phyloP scores from a whole-genome alignment of 2,888 invertebrate species.

The Sussaba pulchella region DNA sequence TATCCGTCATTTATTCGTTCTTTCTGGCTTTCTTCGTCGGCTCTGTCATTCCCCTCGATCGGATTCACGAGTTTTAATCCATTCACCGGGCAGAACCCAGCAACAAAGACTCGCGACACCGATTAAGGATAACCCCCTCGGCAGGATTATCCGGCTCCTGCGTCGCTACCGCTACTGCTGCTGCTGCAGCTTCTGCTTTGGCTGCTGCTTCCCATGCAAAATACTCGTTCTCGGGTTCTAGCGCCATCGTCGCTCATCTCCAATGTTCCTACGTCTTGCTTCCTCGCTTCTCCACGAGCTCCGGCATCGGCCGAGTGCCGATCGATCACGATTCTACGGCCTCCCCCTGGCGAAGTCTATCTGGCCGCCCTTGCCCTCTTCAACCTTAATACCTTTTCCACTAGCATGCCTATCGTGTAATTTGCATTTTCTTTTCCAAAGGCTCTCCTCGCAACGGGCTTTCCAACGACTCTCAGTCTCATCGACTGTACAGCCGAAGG shows the following conservation, averaged over 20 bases:
- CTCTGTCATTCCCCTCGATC: conserved; percentile 46
- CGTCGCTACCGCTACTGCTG: conserved; percentile 29
- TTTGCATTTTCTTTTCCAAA: conserved; percentile 54
- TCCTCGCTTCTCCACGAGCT: neutral
- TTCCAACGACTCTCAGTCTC: neutral
- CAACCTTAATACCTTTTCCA: conserved; percentile 42
- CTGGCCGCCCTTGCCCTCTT: conserved; percentile 42
- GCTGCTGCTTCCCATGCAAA: conserved; percentile 34
- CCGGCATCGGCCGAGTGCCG: conserved; percentile 48
- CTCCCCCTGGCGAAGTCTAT: conserved; percentile 46
- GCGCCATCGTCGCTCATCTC: conserved; percentile 32
- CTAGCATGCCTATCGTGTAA: conserved; percentile 31
- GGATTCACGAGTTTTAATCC: conserved; percentile 58
- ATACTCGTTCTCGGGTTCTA: conserved; percentile 37
- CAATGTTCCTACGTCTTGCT: conserved; percentile 35
- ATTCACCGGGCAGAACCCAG: conserved; percentile 31
- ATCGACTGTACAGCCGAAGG: neutral
- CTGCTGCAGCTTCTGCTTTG: conserved; percentile 25
- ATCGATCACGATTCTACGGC: conserved; percentile 58
- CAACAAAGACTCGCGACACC: conserved; percentile 55
- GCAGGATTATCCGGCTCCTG: conserved; percentile 53
- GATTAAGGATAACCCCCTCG: conserved; percentile 50
- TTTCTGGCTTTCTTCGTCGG: conserved; percentile 8
- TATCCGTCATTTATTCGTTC: neutral
- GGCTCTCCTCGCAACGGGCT: neutral